Percentiles rank a stretch among this genome's conserved stretches.
These are phyloP conservation scores for Natrix natrix DNA, from an alignment of 2,797 vertebrate genomes.

Conservation along the genomic window DNA sequence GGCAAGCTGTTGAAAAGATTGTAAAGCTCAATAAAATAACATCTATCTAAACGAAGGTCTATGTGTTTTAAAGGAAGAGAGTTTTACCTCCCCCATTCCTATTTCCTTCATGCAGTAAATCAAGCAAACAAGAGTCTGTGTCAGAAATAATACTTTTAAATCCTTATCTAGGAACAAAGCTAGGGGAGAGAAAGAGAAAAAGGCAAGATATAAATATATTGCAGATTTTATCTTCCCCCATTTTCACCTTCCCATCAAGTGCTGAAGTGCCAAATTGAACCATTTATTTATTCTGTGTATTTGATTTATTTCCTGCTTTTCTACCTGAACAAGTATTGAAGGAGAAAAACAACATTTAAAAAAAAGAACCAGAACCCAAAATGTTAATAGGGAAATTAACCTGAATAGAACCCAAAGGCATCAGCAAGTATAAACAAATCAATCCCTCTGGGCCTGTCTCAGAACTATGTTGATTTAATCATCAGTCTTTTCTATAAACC, in stretches of 20 bases:
- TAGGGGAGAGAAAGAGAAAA: neutral
- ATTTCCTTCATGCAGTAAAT: neutral
- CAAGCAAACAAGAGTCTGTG: neutral
- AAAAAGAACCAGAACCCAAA: neutral
- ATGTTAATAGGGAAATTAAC: neutral
- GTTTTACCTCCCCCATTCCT: neutral
- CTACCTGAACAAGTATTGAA: neutral
- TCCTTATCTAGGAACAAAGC: neutral
- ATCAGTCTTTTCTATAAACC: neutral
- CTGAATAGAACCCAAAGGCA: neutral
- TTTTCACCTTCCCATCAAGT: neutral
- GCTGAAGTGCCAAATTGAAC: neutral
- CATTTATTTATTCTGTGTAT: neutral
- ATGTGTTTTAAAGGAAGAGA: neutral
- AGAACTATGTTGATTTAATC: neutral
- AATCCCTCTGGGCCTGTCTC: neutral
- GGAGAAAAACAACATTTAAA: neutral
- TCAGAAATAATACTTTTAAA: neutral
- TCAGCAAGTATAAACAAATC: neutral
- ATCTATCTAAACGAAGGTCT: neutral
- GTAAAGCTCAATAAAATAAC: slow-evolving; percentile 7
- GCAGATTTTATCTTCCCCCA: neutral
- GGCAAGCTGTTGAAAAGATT: slow-evolving; percentile 4
- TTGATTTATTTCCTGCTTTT: neutral
- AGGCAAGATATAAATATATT: neutral